Base-by-base conservation (phyloP, 1,140 invertebrate species). In the Stenopsyche tienmushanensis region DNA sequence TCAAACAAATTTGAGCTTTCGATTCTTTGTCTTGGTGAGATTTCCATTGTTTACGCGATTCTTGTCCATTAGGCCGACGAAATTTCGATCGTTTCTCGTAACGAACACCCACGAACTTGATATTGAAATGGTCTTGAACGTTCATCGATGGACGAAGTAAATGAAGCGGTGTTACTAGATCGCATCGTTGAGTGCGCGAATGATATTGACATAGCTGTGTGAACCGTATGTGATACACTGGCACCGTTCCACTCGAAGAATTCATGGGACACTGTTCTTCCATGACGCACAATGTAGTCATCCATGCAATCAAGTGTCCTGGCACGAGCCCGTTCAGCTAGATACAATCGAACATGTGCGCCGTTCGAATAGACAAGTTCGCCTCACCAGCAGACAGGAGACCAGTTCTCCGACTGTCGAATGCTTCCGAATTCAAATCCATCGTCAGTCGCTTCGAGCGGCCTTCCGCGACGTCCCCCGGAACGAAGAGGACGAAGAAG, bases 371-470 rank as follows among this genome's bases (percentile, higher is more conserved):
- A 34, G 45, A 24, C 24, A 3, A 39, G 26, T 17, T 23, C 60
- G 1, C 25, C 60, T 23, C 15, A 2, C 5, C 9, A 26, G 3
- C 29, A 25, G 18, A 29, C 25, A 29, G 39, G 18, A 24, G 47
- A 50, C 9, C 49, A 42, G 60, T 49, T 17, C 21, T 59, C 54
- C 62, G 66, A 9, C 18, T 63, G 10, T 63, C 65, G 2, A 62
- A 66, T 29, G 15, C 44, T 3, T 26, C 62, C 10, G 59, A 59
- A 1, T 58, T 69, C 24, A 57, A 42, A 53, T 47, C 42, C 21
- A 69, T 69, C 29, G 62, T 65, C 25, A 62, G 44, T 15, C 47
- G 23, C 17, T 65, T 62, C 44, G 67, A 69, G 44, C 45, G 23
- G n/a, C n/a, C n/a, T n/a, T n/a, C n/a, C 10, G 21, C 29, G 24